A percentile compares a stretch with the other conserved stretches of the same genome.
These are phyloP conservation scores for Stenopsyche tienmushanensis DNA, from an alignment of 1,140 invertebrate species.

Conservation along the genomic window DNA sequence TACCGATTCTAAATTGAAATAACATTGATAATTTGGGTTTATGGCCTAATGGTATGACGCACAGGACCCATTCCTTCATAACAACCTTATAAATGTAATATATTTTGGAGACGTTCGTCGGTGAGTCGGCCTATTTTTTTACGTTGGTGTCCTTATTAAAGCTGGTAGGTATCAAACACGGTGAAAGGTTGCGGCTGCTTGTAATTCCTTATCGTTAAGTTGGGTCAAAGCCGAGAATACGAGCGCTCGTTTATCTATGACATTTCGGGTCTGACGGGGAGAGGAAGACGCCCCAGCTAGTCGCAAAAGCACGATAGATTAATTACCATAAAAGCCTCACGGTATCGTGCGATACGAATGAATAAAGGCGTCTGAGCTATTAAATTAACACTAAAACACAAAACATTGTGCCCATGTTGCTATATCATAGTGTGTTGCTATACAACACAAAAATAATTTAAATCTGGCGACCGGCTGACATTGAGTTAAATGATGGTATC, in stretches of 20 bases:
- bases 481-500: too few relatives aligned
- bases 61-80: too few relatives aligned
- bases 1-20: background rate
- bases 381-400: background rate
- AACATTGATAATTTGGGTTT: background rate
- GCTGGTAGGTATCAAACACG: background rate
- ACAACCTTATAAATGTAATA: too few relatives aligned
- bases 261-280: background rate
- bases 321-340: conserved; percentile 27
- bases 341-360: conserved; percentile 19
- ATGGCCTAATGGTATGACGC: background rate
- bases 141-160: conserved; percentile 9
- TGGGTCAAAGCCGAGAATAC: too few relatives aligned
- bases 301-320: conserved; percentile 13
- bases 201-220: conserved; percentile 10
- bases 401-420: background rate
- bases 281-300: background rate
- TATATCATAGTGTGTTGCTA: background rate
- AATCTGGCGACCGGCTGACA: too few relatives aligned
- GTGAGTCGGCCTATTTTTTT: background rate
- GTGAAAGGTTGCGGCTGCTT: background rate
- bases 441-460: background rate
- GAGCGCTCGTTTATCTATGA: conserved; percentile 14
- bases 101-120: background rate
- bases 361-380: conserved; percentile 12